These are phyloP conservation scores for Anguilla marmorata DNA, from an alignment of 2,797 vertebrate genomes.

Conservation along the genomic window DNA sequence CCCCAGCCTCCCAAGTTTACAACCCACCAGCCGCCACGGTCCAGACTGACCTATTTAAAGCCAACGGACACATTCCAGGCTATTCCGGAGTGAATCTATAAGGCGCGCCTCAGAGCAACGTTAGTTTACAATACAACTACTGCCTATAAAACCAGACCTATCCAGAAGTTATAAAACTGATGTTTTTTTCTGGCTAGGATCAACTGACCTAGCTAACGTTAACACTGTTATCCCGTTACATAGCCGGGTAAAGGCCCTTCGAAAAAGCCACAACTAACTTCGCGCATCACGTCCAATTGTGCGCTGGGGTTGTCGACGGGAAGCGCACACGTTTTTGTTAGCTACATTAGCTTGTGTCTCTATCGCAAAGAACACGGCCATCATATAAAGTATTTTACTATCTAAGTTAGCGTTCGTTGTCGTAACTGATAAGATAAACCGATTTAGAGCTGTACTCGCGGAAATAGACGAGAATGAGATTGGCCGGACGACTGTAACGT, in stretches of 20 bases:
- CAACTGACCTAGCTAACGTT: neutral
- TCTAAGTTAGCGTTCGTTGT: neutral
- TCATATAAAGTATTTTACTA: neutral
- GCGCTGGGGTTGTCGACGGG: neutral
- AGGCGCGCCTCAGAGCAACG: neutral
- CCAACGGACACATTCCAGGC: neutral
- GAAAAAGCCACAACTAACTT: conserved; percentile 7
- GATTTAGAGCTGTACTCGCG: neutral
- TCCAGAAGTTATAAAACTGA: neutral
- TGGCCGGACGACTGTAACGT: neutral
- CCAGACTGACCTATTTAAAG: too few relatives aligned
- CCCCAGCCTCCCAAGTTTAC: too few relatives aligned
- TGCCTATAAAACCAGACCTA: neutral
- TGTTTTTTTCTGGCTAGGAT: neutral
- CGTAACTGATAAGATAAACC: neutral
- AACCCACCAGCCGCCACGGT: too few relatives aligned
- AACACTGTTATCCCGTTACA: neutral
- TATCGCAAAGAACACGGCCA: neutral
- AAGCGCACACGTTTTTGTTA: neutral
- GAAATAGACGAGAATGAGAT: neutral
- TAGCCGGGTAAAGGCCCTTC: neutral
- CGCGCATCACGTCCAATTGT: neutral
- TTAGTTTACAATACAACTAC: neutral
- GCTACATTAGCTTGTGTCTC: neutral
- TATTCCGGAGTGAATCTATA: neutral